Evolutionary conservation across 2,113 vertebrate genomes (phyloP).

Genomic region (Astur gentilis): DNA sequence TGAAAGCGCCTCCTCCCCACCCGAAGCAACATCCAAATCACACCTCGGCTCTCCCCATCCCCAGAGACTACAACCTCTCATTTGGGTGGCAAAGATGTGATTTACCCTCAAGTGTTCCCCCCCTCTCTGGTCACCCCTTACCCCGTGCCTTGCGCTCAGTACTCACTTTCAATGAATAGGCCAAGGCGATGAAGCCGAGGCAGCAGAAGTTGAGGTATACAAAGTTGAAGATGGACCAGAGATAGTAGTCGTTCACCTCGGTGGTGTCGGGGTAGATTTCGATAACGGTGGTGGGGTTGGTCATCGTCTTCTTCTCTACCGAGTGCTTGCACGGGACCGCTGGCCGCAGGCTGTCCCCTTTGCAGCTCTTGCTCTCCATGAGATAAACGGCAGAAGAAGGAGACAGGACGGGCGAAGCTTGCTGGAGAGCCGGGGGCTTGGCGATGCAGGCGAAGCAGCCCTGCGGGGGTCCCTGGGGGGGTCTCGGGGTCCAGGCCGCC

Average conservation of each 20-base stretch:
- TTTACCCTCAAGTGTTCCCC: rapidly evolving
- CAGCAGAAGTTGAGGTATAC: slow-evolving; percentile 87
- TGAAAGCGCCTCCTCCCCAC: not conserved
- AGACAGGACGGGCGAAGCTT: slow-evolving; percentile 38
- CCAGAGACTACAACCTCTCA: not conserved
- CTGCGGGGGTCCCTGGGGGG: slow-evolving; percentile 55
- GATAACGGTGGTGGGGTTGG: slow-evolving; percentile 72
- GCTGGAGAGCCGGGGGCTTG: slow-evolving; percentile 68
- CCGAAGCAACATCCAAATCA: not conserved
- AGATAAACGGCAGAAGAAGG: slow-evolving; percentile 71
- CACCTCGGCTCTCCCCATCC: not conserved
- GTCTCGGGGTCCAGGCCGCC: slow-evolving; percentile 73
- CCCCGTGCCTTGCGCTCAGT: rapidly evolving
- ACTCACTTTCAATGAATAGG: slow-evolving; percentile 82
- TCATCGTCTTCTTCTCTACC: slow-evolving; percentile 75
- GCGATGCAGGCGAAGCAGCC: slow-evolving; percentile 76
- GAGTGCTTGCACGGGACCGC: slow-evolving; percentile 73
- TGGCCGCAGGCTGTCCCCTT: slow-evolving; percentile 70
- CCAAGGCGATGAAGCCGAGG: slow-evolving; percentile 81
- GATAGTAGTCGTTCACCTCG: slow-evolving; percentile 81
- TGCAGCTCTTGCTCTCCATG: slow-evolving; percentile 77
- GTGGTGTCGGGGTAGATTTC: slow-evolving; percentile 77
- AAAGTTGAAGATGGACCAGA: slow-evolving; percentile 87
- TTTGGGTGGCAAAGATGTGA: not conserved
- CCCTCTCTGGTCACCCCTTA: not conserved